Conservation (phyloP, 2,113 vertebrate genomes). For the Perognathus longimembris region DNA sequence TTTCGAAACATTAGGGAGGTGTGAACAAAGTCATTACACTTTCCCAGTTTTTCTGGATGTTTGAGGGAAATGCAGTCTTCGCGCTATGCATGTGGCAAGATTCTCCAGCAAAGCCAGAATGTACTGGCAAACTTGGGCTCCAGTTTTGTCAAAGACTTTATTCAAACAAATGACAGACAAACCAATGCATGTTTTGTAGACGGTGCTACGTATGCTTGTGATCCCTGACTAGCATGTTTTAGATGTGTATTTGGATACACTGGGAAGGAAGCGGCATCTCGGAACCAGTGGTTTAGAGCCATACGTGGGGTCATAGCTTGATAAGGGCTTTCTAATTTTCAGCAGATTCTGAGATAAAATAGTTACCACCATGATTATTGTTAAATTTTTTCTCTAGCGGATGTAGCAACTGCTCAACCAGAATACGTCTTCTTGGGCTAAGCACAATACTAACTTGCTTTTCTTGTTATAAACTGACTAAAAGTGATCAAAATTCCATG, state of each 20-base stretch:
- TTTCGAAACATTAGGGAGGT: background rate
- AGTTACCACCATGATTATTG: background rate
- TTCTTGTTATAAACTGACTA: conserved; percentile 13
- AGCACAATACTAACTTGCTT: background rate
- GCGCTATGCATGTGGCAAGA: background rate
- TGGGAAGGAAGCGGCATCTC: background rate
- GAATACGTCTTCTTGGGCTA: background rate
- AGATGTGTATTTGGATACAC: background rate
- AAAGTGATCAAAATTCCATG: no score
- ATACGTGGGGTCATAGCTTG: background rate
- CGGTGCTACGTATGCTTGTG: background rate
- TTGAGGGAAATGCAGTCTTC: background rate
- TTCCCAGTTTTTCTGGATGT: background rate
- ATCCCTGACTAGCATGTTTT: background rate
- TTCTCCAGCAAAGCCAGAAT: background rate
- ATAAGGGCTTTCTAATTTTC: background rate
- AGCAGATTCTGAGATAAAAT: background rate
- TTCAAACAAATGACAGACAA: background rate
- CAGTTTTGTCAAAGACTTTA: background rate
- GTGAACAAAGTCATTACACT: background rate
- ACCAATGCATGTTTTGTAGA: background rate
- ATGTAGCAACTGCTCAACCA: background rate
- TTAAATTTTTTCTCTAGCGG: background rate
- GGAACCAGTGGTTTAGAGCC: background rate
- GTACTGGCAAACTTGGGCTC: background rate